Evolutionary conservation across 1,140 invertebrate species (phyloP).

Genomic region (Thaumatotibia leucotreta): DNA sequence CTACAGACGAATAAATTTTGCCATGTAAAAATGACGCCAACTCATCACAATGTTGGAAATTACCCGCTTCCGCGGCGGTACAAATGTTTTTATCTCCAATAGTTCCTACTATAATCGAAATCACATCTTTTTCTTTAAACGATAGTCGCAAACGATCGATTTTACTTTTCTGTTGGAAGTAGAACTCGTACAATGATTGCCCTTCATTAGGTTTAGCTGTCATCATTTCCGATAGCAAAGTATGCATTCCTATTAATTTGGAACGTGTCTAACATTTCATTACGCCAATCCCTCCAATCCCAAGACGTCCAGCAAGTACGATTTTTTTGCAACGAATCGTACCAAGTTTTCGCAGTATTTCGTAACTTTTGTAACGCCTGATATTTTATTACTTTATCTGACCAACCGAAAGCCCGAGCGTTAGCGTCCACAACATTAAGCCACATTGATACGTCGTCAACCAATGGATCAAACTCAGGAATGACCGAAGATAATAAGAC

Average conservation of each 20-base stretch:
- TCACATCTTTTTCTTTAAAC: slow-evolving; percentile 10
- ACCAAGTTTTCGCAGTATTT: slow-evolving; percentile 10
- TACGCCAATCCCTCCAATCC: not conserved
- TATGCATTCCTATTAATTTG: slow-evolving; percentile 7
- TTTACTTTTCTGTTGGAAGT: too few relatives aligned
- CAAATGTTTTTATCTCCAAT: not conserved
- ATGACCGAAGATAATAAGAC: not conserved
- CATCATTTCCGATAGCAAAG: not conserved
- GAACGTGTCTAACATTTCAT: not conserved
- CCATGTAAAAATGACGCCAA: slow-evolving; percentile 11
- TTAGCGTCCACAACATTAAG: not conserved
- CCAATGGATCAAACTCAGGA: not conserved
- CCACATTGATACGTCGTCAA: not conserved
- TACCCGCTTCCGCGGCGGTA: not conserved
- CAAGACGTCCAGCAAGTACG: not conserved
- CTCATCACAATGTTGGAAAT: slow-evolving; percentile 2
- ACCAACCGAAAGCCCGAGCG: not conserved
- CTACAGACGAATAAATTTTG: not conserved
- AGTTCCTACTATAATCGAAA: slow-evolving; percentile 11
- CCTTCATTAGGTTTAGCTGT: not conserved
- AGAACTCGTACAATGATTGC: slow-evolving; percentile 12
- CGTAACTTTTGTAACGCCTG: slow-evolving; percentile 5
- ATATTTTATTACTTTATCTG: not conserved
- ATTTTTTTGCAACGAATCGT: not conserved
- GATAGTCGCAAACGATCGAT: not conserved